Percentiles rank a stretch among this genome's conserved stretches.
These are phyloP conservation scores for Sussaba pulchella DNA, from an alignment of 2,888 invertebrate genomes.

Conservation along the genomic window DNA sequence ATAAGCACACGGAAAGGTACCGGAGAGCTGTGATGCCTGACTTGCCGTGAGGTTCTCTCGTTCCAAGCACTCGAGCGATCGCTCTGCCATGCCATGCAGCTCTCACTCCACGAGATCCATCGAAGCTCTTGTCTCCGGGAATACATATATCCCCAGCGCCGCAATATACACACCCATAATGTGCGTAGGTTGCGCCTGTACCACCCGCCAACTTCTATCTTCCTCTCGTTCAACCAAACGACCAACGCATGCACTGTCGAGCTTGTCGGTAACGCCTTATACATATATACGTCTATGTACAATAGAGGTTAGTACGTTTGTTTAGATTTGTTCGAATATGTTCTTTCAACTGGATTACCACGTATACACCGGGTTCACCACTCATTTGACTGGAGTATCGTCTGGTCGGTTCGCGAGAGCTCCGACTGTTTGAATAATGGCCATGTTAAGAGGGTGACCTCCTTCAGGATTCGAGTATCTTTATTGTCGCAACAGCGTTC, in stretches of 20 bases:
- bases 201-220: slow-evolving; percentile 55
- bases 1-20: slow-evolving; percentile 31
- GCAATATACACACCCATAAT: background rate
- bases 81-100: slow-evolving; percentile 46
- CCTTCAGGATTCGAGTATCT: background rate
- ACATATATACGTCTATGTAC: background rate
- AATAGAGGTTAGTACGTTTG: slow-evolving; percentile 14
- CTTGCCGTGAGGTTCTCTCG: slow-evolving; percentile 34
- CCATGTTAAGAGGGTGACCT: slow-evolving; percentile 2
- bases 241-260: slow-evolving; percentile 13
- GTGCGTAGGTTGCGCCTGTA: slow-evolving; percentile 52
- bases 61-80: slow-evolving; percentile 50
- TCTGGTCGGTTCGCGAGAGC: background rate
- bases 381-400: slow-evolving; percentile 10
- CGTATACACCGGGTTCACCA: background rate
- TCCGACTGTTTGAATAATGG: slow-evolving; percentile 9
- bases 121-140: slow-evolving; percentile 51
- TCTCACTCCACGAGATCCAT: slow-evolving; percentile 64
- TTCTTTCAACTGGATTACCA: background rate
- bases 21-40: background rate
- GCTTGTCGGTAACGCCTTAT: slow-evolving; percentile 36
- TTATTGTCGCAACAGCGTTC: slow-evolving; percentile 5
- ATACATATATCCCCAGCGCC: slow-evolving; percentile 17
- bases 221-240: slow-evolving; percentile 49
- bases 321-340: slow-evolving; percentile 45